Percentiles rank a stretch among this genome's conserved stretches.
Evolutionary conservation across 1,140 invertebrate genomes (phyloP).

Genomic region (Drosophila fuyamai): DNA sequence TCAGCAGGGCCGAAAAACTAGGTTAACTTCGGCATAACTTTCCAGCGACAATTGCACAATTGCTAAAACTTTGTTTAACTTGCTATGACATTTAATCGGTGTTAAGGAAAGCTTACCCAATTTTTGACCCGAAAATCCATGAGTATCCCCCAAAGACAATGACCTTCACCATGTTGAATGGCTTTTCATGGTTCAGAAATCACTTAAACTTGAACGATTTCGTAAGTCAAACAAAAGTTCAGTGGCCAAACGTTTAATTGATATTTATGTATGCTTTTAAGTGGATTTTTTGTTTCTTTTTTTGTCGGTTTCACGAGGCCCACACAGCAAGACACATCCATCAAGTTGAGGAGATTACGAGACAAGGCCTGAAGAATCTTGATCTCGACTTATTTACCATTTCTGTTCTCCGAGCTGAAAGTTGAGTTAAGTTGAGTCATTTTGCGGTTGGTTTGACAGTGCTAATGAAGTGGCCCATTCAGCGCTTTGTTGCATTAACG

Average conservation of each 20-base stretch:
- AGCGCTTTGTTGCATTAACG: conserved; percentile 32
- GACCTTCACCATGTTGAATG: conserved; percentile 56
- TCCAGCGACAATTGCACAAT: conserved; percentile 64
- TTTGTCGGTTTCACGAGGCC: conserved; percentile 34
- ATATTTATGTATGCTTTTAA: conserved; percentile 68
- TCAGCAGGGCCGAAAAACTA: conserved; percentile 27
- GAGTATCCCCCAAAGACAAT: conserved; percentile 57
- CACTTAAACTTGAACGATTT: conserved; percentile 67
- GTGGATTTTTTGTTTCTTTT: conserved; percentile 28
- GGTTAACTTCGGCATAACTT: conserved; percentile 38
- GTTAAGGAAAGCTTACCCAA: conserved; percentile 13
- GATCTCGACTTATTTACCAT: conserved; percentile 16
- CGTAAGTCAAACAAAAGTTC: conserved; percentile 60
- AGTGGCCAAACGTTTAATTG: conserved; percentile 65
- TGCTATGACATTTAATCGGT: conserved; percentile 66
- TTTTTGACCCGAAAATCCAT: conserved; percentile 64
- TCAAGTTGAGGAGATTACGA: conserved; percentile 54
- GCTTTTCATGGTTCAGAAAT: conserved; percentile 59
- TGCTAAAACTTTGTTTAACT: conserved; percentile 34
- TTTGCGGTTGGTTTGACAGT: conserved; percentile 16
- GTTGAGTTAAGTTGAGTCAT: conserved; percentile 17
- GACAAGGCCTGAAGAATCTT: conserved; percentile 39
- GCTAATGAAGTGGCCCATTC: conserved; percentile 41
- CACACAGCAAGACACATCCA: conserved; percentile 57
- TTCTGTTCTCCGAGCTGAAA: conserved; percentile 11